phyloP scores from a whole-genome alignment of 2,113 vertebrate species.

The rat (Rattus norvegicus) region DNA sequence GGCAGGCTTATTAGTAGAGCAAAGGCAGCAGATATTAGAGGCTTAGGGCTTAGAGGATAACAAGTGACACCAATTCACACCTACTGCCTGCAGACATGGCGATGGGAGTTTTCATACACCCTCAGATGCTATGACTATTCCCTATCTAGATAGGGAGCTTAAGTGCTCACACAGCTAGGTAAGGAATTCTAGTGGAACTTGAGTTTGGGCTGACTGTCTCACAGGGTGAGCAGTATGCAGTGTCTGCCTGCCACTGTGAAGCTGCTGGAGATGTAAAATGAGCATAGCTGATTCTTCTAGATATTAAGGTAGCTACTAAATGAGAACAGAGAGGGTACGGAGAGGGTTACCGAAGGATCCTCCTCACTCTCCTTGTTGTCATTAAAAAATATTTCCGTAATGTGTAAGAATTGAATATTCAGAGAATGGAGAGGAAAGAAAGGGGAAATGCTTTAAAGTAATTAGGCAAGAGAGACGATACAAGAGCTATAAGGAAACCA shows the following conservation, averaged over 20 bases:
- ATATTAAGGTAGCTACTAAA: background rate
- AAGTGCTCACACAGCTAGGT: background rate
- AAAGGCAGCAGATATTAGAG: background rate
- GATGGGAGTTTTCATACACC: background rate
- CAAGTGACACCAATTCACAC: background rate
- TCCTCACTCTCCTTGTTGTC: background rate
- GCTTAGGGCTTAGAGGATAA: background rate
- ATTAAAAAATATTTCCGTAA: background rate
- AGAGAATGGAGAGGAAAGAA: background rate
- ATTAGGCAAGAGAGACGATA: background rate
- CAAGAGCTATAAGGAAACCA: background rate
- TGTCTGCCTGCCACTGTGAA: background rate
- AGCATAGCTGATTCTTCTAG: background rate
- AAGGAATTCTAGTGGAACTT: background rate
- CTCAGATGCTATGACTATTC: background rate
- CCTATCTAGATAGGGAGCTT: background rate
- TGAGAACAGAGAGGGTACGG: background rate
- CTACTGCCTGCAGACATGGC: background rate
- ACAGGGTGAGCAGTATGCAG: background rate
- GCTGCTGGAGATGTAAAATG: background rate
- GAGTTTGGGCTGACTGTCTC: background rate
- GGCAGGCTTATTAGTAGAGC: background rate
- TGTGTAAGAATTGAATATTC: background rate
- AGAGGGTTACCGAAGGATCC: background rate
- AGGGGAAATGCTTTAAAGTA: conserved; percentile 10